Evolutionary conservation across 1,140 invertebrate genomes (phyloP).

Genomic region (Drosophila melanica): DNA sequence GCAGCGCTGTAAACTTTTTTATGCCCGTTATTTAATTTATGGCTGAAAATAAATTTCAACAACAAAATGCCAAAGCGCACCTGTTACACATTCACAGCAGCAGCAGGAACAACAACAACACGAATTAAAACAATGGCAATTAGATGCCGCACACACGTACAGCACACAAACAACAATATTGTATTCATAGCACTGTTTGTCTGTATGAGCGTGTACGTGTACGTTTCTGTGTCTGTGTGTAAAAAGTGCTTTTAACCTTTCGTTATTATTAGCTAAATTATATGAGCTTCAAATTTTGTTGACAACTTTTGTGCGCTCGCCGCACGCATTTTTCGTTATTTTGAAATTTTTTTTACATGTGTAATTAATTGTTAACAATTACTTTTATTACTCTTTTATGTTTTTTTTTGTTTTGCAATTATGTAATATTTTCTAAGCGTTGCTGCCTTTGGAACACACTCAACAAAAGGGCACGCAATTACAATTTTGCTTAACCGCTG

Average conservation of each 20-base stretch:
- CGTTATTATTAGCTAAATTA: constrained; percentile 70
- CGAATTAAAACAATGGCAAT: constrained; percentile 59
- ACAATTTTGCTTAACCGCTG: constrained; percentile 48
- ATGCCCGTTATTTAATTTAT: constrained; percentile 81
- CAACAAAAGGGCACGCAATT: constrained; percentile 28
- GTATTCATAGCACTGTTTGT: constrained; percentile 52
- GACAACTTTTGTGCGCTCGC: constrained; percentile 26
- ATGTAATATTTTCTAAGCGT: constrained; percentile 7
- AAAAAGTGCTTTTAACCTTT: constrained; percentile 49
- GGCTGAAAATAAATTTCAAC: constrained; percentile 73
- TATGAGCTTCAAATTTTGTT: constrained; percentile 58
- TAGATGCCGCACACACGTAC: constrained; percentile 42
- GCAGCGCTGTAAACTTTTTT: constrained; percentile 66
- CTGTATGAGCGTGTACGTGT: constrained; percentile 9
- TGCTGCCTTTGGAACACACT: constrained; percentile 4
- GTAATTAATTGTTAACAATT: constrained; percentile 71
- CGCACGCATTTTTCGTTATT: constrained; percentile 1
- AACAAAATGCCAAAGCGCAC: constrained; percentile 62
- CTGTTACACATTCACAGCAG: constrained; percentile 57
- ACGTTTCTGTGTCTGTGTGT: constrained; percentile 10
- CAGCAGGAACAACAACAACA: constrained; percentile 25
- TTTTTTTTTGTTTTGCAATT: constrained; percentile 1
- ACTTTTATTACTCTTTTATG: constrained; percentile 12
- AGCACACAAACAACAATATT: constrained; percentile 51
- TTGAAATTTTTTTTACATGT: constrained; percentile 46